Evolutionary conservation across 2,888 invertebrate species (phyloP), one percentile per base, ranked within the genome.

Genomic region (Thecophora atra): DNA sequence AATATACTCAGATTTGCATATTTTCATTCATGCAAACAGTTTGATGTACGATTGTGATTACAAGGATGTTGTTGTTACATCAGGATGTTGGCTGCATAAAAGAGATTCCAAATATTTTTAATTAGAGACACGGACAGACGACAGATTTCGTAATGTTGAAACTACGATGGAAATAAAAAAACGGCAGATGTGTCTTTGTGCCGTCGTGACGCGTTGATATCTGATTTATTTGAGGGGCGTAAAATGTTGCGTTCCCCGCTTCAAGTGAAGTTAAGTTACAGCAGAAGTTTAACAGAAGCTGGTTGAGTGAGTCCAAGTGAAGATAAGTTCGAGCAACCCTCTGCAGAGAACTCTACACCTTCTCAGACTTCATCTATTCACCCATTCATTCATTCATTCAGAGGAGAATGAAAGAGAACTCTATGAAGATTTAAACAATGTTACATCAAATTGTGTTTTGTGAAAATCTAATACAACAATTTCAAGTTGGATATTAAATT

Each of bases 171-270:
- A 21, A 58, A 3, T 1, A 51, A 52, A 54, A 51, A 47, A 69
- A 24, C 26, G 69, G 62, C 58, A 69, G 69, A 60, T 58, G 69
- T 60, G 54, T 28, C 26, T 21, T 24, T 58, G 44, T 21, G 6
- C 5, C 3, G 6, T 21, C 28, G 69, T 51, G 62, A 65, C 47
- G 47, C 37, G 64, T 65, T 71, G 74, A 74, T 74, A 76, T 78
- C 75, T 78, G 78, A 78, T 78, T 77, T 78, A 78, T 77, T 78
- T 78, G 76, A 78, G 77, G 78, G 78, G 77, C 78, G 78, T 78
- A 76, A n/a, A 47, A 24, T 69, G 60, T 47, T 26, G 28, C 60
- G 51, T 26, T 69, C 47, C 58, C 60, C 60, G 69, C 60, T 69
- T 60, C 60, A 58, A 69, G 47, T 44, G 58, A 68, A 51, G 28